Percentiles rank a stretch among this genome's conserved stretches.
Conservation (phyloP, 92 coral and sea anemone species). For the Porites rus region DNA sequence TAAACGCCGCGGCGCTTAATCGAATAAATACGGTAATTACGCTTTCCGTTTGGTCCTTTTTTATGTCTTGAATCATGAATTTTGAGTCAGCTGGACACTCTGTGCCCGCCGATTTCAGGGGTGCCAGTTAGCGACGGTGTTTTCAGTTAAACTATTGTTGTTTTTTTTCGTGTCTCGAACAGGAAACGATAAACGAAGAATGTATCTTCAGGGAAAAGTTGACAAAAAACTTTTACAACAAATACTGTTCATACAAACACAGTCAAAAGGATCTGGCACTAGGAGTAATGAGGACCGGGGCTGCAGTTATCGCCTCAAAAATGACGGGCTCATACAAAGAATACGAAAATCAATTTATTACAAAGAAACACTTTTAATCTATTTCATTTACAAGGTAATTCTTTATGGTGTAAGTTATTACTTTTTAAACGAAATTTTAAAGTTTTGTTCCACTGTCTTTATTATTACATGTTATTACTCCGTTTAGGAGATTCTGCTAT, state of each 20-base stretch:
- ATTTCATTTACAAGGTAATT: background rate
- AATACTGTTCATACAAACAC: slow-evolving; percentile 37
- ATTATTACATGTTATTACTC: no score
- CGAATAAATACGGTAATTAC: no score
- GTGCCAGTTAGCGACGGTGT: background rate
- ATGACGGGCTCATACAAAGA: background rate
- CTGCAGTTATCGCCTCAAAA: slow-evolving; percentile 2
- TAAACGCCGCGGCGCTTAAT: no score
- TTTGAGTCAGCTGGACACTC: no score
- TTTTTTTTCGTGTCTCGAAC: background rate
- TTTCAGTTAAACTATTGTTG: background rate
- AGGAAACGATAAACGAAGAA: slow-evolving; percentile 48
- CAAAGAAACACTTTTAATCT: background rate
- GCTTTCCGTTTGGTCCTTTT: no score
- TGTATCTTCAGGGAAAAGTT: slow-evolving; percentile 49
- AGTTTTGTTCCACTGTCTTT: no score
- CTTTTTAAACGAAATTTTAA: no score
- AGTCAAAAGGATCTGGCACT: slow-evolving; percentile 3
- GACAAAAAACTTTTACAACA: slow-evolving; percentile 54
- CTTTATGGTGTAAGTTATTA: no score
- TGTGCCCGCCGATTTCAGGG: no score
- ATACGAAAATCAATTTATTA: slow-evolving; percentile 26
- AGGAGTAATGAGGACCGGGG: slow-evolving; percentile 24
- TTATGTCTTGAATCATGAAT: no score
- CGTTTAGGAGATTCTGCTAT: no score